Percentiles rank a stretch among this genome's conserved stretches.
These are phyloP conservation scores for Cirrhinus mrigala DNA, from an alignment of 2,797 vertebrate genomes.

Conservation along the genomic window DNA sequence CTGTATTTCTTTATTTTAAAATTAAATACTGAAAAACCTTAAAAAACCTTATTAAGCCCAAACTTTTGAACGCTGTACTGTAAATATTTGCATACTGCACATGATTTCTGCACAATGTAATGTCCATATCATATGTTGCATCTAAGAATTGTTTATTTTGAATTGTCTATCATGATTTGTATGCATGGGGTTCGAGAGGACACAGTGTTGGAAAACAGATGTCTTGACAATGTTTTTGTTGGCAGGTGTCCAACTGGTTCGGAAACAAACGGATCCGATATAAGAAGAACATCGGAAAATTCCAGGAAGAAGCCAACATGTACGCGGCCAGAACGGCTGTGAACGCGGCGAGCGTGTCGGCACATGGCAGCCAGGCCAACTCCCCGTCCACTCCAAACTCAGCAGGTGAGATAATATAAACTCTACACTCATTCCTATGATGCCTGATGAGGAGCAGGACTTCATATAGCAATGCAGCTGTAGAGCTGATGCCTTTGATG, in stretches of 20 bases:
- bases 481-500: background rate
- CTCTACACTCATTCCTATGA: background rate
- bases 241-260: constrained; percentile 99
- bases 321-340: constrained; percentile 99
- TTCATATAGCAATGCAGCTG: background rate
- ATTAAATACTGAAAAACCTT: no score
- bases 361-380: constrained; percentile 99
- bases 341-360: constrained; percentile 95
- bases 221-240: constrained; percentile 8
- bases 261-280: constrained; percentile 99
- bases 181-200: constrained; percentile 43
- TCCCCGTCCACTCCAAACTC: constrained; percentile 99
- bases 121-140: background rate
- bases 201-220: constrained; percentile 18
- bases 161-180: background rate
- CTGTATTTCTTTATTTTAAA: no score
- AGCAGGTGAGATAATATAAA: constrained; percentile 88
- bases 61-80: background rate
- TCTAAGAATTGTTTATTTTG: background rate
- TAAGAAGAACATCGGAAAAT: constrained; percentile 99
- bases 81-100: background rate
- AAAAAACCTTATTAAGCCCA: background rate
- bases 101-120: background rate
- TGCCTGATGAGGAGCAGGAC: background rate
- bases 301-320: constrained; percentile 99